Evolutionary conservation across 2,113 vertebrate species (phyloP), one percentile per base, ranked within the genome.

Genomic region (Sapajus apella): DNA sequence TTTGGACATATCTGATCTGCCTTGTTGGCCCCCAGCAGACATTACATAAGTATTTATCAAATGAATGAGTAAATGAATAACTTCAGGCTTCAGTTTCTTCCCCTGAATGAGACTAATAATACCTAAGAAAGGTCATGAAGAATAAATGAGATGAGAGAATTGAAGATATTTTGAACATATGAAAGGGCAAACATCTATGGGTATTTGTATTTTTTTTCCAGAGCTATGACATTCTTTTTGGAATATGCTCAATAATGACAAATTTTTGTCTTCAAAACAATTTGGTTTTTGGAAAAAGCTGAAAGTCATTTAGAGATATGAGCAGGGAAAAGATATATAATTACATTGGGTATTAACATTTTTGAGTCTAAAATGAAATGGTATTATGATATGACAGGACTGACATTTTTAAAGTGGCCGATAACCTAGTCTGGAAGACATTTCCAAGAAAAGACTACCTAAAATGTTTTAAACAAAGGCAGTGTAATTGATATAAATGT

Each of bases 371-470:
- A 93, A 93, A 87, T 80, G 50, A 79, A 52, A 64, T 58, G 58
- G 50, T 11, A n/a, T 86, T 81, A 47, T 55, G 37, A 56, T n/a
- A 64, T 32, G 27, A 93, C 81, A 35, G 68, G 47, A 81, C 37
- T n/a, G 50, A 80, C 72, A 80, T 81, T 81, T 81, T 89, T 30
- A 18, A 87, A 56, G 37, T 87, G 61, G 6, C 70, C 87, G n/a
- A 20, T 87, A 70, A 66, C 61, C 40, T 95, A 56, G 40, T n/a
- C 52, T 83, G 45, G 90, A 70, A 68, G 45, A 66, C 61, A 91
- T 93, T 96, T 95, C 40, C 45, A 87, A 90, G 76, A 43, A 90
- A 90, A 93, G 8, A 79, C 76, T 87, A 66, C 21, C 52, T 10
- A 50, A 81, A 58, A 5, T 94, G 72, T 90, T 90, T 90, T 92